These are phyloP conservation scores for Ovis aries DNA, from an alignment of 2,113 vertebrate species.

Conservation along the genomic window ARS-UI_Ramb_v3.0 NC_056066.1:2868001-2868500, in stretches of 20 bases:
- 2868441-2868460: neutral
- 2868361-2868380: neutral
- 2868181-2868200: neutral
- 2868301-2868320: neutral
- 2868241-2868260: neutral
- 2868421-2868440: neutral
- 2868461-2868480: neutral
- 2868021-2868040: neutral
- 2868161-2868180: neutral
- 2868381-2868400: neutral
- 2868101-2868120: neutral
- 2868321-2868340: neutral
- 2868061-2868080: neutral
- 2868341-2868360: neutral
- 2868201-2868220: neutral
- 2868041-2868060: neutral
- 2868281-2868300: neutral
- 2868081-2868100: neutral
- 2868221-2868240: neutral
- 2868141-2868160: neutral
- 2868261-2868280: neutral
- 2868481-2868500: neutral
- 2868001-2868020: neutral
- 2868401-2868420: neutral
- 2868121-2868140: neutral